Evolutionary conservation across 2,113 vertebrate genomes (phyloP).

Genomic region (Epinephelus fuscoguttatus): DNA sequence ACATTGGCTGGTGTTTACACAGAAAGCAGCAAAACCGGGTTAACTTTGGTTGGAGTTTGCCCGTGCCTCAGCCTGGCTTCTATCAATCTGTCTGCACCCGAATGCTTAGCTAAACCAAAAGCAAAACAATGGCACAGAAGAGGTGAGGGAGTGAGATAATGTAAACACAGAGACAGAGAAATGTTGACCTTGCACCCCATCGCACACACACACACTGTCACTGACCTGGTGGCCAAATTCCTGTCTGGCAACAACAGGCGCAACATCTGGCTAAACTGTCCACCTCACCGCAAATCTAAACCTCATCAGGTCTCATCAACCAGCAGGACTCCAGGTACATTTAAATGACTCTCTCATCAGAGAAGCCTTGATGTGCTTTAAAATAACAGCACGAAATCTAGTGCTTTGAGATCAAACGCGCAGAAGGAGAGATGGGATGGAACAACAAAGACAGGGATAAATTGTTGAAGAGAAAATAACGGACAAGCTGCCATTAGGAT

Average conservation of each 20-base stretch:
- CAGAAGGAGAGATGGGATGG: conserved; percentile 54
- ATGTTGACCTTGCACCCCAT: conserved; percentile 61
- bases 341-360: conserved; percentile 11
- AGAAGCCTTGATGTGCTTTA: conserved; percentile 50
- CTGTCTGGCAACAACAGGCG: conserved; percentile 61
- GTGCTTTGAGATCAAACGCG: conserved; percentile 66
- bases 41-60: conserved; percentile 47
- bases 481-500: conserved; percentile 67
- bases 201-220: conserved; percentile 22
- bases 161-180: conserved; percentile 73
- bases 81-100: conserved; percentile 75
- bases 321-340: conserved; percentile 11
- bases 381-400: conserved; percentile 58
- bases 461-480: conserved; percentile 57
- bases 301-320: conserved; percentile 32
- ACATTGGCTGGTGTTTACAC: conserved; percentile 42
- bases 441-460: conserved; percentile 66
- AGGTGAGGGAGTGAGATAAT: conserved; percentile 57
- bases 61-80: conserved; percentile 65
- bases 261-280: conserved; percentile 63
- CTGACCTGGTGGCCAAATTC: conserved; percentile 56
- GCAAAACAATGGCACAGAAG: conserved; percentile 58
- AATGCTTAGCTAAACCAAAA: conserved; percentile 62
- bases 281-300: conserved; percentile 42
- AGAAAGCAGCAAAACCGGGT: conserved; percentile 34